Evolutionary conservation across 2,113 vertebrate genomes (phyloP).

Genomic region (Phainopepla nitens): DNA sequence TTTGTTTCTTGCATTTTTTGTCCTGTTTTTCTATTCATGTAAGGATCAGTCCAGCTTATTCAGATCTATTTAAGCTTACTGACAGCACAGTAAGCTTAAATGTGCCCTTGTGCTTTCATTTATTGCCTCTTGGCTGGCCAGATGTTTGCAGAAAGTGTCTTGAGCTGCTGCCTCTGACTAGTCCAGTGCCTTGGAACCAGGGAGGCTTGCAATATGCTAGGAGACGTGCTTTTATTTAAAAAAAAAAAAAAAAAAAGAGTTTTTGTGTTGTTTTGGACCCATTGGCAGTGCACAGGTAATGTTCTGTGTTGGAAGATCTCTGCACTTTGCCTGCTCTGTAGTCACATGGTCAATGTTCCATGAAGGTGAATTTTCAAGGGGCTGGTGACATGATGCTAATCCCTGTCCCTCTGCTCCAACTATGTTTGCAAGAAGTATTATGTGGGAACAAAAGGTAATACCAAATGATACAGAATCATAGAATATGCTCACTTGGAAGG

Average conservation of each 20-base stretch:
- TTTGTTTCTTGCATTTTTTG: background rate
- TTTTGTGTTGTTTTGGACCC: background rate
- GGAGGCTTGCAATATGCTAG: no score
- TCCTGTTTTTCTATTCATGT: background rate
- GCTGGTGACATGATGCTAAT: background rate
- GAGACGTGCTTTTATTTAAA: background rate
- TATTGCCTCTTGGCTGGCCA: background rate
- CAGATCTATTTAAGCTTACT: background rate
- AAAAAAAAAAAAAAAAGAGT: background rate
- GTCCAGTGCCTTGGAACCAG: background rate
- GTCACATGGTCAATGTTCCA: background rate
- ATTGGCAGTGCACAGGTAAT: background rate
- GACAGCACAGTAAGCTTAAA: no score
- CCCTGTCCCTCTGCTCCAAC: background rate
- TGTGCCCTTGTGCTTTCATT: background rate
- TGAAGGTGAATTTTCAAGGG: background rate
- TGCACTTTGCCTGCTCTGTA: background rate
- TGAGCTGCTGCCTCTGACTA: background rate
- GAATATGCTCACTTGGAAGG: background rate
- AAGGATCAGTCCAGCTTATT: background rate
- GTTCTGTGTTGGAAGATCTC: background rate
- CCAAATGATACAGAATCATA: fast-evolving
- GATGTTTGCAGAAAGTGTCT: background rate
- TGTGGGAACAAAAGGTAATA: background rate
- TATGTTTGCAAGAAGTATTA: background rate